Percentiles rank a stretch among this genome's conserved stretches.
Evolutionary conservation across 1,140 invertebrate species (phyloP).

Genomic region (Reticulitermes speratus): DNA sequence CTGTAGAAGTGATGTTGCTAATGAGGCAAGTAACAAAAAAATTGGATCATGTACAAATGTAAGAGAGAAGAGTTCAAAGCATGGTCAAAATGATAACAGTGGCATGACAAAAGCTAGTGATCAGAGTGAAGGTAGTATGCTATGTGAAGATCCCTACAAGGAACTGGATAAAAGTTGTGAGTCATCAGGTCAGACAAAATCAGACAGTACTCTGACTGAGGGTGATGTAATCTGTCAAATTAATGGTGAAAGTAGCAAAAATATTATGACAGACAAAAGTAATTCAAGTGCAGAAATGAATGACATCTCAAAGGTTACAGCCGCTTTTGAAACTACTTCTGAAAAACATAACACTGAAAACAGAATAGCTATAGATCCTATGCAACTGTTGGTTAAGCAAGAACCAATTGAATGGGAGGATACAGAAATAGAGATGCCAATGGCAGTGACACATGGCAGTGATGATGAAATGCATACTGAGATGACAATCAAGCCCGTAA

Average conservation of each 20-base stretch:
- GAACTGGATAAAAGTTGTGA: not conserved
- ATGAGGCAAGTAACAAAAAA: not conserved
- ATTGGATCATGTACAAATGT: not conserved
- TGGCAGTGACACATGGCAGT: conserved; percentile 24
- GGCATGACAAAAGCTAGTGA: not conserved
- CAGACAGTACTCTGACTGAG: not conserved
- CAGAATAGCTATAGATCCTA: not conserved
- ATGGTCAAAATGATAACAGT: not conserved
- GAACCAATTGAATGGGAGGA: conserved; percentile 70
- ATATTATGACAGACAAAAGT: not conserved
- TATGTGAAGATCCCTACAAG: not conserved
- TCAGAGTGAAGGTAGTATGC: not conserved
- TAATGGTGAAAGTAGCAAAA: not conserved
- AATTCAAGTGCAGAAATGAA: not conserved
- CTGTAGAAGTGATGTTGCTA: not conserved
- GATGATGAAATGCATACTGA: conserved; percentile 38
- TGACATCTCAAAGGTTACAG: not conserved
- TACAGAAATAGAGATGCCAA: conserved; percentile 42
- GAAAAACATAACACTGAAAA: not conserved
- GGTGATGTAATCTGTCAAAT: not conserved
- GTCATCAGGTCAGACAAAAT: not conserved
- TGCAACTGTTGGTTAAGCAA: conserved; percentile 55
- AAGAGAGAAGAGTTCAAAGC: not conserved
- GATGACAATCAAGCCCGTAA: conserved; percentile 55
- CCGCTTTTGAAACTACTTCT: not conserved